phyloP scores from a whole-genome alignment of 2,888 invertebrate species.

The Phytoseiulus persimilis region DNA sequence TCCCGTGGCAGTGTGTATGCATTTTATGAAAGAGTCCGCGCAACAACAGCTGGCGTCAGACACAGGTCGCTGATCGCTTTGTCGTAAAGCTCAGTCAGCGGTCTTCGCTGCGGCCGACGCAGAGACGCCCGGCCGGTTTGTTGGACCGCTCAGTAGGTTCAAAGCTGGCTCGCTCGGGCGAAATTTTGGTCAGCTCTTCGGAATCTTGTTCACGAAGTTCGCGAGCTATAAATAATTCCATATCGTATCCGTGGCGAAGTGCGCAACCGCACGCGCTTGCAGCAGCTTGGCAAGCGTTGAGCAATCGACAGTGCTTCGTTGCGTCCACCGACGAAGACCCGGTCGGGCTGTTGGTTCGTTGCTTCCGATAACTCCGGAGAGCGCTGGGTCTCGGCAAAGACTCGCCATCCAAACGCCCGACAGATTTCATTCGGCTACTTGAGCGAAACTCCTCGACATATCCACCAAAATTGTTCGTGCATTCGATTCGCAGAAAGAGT shows the following conservation, averaged over 20 bases:
- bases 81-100: neutral
- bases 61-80: constrained; percentile 5
- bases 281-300: neutral
- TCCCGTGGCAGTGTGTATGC: neutral
- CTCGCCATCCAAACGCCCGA: neutral
- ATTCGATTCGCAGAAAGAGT: neutral
- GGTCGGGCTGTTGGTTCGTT: too few species aligned
- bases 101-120: neutral
- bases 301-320: neutral
- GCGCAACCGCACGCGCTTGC: neutral
- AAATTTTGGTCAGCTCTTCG: neutral
- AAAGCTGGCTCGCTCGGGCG: neutral
- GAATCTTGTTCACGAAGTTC: neutral
- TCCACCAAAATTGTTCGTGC: neutral
- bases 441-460: neutral
- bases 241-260: neutral
- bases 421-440: neutral
- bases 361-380: too few species aligned
- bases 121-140: neutral
- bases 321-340: too few species aligned
- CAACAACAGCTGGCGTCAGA: neutral
- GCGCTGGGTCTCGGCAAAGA: too few species aligned
- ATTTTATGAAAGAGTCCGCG: neutral
- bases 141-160: neutral
- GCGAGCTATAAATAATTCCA: neutral